Evolutionary conservation across 23 tunicate species (phyloP), one percentile per base, ranked within the genome.

Genomic region (Corella eumyota): DNA sequence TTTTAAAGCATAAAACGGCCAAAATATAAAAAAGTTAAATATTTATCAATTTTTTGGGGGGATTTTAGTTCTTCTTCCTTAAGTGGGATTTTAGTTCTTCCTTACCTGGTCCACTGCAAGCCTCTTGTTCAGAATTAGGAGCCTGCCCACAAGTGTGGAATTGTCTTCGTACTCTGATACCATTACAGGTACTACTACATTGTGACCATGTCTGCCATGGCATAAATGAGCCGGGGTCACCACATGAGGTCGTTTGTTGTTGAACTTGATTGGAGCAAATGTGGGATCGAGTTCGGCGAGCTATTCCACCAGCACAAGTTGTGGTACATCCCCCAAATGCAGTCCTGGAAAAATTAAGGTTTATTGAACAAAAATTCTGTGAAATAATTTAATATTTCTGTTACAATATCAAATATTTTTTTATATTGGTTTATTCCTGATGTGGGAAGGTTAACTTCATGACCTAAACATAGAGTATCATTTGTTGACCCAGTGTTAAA

Each of bases 261-360:
- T 92, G 69, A 17, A 61, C 56, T 0, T 59, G 25, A n/a, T 60
- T 48, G 3, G 75, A 45, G 33, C 98, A 92, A 4, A 67, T 45
- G 62, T 92, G 98, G 13, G 56, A 45, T 27, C 98, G 71, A 5
- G 82, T 67, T 51, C 98, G 79, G 11, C 32, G 34, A 30, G 62
- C 50, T 17, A 7, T 26, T 28, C 98, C 98, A 3, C 93, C 93
- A 34, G 76, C 73, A 48, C 98, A 92, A 52, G 93, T 69, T 15
- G 71, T 11, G 0, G 93, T 75, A 35, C 98, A 92, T 17, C 72
- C 69, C 6, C 70, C 68, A 34, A 25, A 68, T 19, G 32, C 54
- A 6, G 71, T 36, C 85, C 85, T 77, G 64, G 1, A 19, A 4
- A 26, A 48, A 4, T 26, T 26, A 54, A n/a, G n/a, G n/a, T n/a